phyloP scores from a whole-genome alignment of 1,140 invertebrate genomes.

The Drosophila sproati region DNA sequence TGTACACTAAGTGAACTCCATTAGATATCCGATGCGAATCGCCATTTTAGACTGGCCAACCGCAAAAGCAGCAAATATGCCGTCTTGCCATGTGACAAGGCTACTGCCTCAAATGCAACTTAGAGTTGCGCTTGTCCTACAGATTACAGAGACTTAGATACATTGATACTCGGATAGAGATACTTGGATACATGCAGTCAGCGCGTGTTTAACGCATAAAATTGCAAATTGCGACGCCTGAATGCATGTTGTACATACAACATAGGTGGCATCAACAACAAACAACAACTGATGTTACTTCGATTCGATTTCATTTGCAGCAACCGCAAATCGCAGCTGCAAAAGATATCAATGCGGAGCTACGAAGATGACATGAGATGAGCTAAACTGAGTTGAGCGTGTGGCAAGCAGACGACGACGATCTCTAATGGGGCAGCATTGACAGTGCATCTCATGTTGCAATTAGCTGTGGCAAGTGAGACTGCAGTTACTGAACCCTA shows the following conservation, averaged over 20 bases:
- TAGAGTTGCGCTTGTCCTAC: background rate
- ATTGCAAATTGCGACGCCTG: conserved; percentile 69
- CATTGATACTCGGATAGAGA: conserved; percentile 34
- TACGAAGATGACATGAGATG: conserved; percentile 31
- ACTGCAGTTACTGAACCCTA: conserved; percentile 68
- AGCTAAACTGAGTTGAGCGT: conserved; percentile 47
- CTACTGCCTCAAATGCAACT: background rate
- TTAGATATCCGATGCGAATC: conserved; percentile 20
- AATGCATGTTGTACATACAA: conserved; percentile 58
- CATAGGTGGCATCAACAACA: conserved; percentile 32
- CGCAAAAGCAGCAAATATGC: conserved; percentile 49
- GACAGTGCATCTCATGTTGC: conserved; percentile 74
- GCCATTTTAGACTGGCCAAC: conserved; percentile 31
- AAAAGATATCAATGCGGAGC: conserved; percentile 26
- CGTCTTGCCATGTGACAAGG: conserved; percentile 51
- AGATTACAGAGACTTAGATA: conserved; percentile 44
- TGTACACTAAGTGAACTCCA: conserved; percentile 6
- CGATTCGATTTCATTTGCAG: conserved; percentile 76
- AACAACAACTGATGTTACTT: conserved; percentile 47
- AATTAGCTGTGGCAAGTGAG: conserved; percentile 74
- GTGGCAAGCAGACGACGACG: conserved; percentile 72
- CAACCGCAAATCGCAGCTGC: conserved; percentile 40
- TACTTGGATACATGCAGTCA: conserved; percentile 15
- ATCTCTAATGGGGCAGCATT: conserved; percentile 71
- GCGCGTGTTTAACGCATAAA: conserved; percentile 77